Evolutionary conservation across 2,113 vertebrate genomes (phyloP).

Genomic region (Hippotragus niger): DNA sequence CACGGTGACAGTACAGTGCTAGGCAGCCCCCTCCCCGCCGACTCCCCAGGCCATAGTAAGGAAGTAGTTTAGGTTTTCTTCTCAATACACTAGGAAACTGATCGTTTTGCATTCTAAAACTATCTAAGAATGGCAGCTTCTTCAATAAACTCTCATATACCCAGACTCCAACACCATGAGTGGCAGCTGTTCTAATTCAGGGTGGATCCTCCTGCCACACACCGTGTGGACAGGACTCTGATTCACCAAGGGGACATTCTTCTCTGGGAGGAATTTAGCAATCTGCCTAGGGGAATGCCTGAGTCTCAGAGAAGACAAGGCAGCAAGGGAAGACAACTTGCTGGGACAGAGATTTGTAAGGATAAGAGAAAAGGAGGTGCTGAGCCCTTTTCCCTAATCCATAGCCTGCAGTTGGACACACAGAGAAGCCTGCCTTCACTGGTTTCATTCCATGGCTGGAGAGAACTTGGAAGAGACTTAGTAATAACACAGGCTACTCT

Average conservation of each 20-base stretch:
- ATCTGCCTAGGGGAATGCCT: neutral
- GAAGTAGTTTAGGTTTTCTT: neutral
- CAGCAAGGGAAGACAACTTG: neutral
- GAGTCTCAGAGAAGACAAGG: neutral
- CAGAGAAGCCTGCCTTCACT: neutral
- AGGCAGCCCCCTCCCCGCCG: neutral
- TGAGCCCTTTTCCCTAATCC: neutral
- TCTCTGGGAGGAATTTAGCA: neutral
- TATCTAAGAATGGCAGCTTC: constrained; percentile 11
- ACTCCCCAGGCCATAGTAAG: neutral
- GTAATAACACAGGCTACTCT: neutral
- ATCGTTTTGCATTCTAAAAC: neutral
- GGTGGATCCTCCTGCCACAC: neutral
- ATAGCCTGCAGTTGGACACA: neutral
- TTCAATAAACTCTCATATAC: neutral
- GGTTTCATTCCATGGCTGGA: neutral
- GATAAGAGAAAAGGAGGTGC: neutral
- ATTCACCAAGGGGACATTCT: neutral
- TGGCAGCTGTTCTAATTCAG: constrained; percentile 18
- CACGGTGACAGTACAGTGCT: fast-evolving
- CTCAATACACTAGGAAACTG: neutral
- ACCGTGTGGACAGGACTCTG: neutral
- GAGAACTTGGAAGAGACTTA: neutral
- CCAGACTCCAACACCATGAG: neutral
- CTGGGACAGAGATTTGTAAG: neutral